Conservation (phyloP, 23 tunicate species). For the Trididemnum nubilum region DNA sequence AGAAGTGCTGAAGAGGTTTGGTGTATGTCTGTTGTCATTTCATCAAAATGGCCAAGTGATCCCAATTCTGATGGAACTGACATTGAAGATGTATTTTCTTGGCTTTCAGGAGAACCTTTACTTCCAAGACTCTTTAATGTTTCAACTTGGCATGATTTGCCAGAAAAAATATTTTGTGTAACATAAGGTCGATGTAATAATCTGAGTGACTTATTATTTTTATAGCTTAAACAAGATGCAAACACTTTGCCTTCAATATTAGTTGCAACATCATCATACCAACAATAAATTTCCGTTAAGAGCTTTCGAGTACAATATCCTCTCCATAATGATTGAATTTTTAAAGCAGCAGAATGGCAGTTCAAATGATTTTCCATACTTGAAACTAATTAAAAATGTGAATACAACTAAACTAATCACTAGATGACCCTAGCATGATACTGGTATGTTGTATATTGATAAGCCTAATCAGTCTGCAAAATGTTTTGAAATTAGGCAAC, state of each 20-base stretch:
- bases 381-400: no score
- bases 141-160: neutral
- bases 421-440: no score
- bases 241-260: neutral
- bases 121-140: neutral
- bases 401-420: no score
- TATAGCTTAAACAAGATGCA: neutral
- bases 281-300: neutral
- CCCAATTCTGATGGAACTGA: neutral
- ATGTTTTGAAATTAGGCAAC: no score
- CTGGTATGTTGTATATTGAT: no score
- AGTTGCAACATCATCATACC: neutral
- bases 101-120: neutral
- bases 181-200: neutral
- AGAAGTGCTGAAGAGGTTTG: neutral
- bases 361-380: neutral
- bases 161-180: no score
- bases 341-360: neutral
- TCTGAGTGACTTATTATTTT: neutral
- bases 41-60: no score
- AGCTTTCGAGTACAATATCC: constrained; percentile 2
- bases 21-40: neutral
- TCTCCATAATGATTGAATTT: neutral
- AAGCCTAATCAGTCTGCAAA: no score
- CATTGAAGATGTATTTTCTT: neutral